phyloP scores from a whole-genome alignment of 2,888 invertebrate genomes.

The Epirrhoe tristata region DNA sequence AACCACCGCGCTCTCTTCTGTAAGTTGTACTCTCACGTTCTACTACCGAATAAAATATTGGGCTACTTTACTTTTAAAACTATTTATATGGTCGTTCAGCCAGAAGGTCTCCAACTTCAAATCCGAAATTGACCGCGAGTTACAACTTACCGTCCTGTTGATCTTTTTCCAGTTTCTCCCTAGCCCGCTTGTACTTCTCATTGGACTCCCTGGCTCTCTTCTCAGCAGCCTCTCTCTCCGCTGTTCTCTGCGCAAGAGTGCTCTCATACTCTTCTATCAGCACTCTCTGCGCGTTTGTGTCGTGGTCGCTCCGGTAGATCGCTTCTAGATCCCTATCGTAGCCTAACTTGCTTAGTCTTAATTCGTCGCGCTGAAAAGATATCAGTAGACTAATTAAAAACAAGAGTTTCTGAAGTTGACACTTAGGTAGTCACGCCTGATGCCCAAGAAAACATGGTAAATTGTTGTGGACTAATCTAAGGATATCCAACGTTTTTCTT shows the following conservation, averaged over 20 bases:
- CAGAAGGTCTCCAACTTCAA: no score
- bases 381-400: no score
- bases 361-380: slow-evolving; percentile 71
- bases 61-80: no score
- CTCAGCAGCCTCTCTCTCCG: slow-evolving; percentile 83
- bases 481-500: no score
- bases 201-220: slow-evolving; percentile 73
- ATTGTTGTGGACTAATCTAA: no score
- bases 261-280: slow-evolving; percentile 84
- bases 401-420: not conserved
- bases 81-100: no score
- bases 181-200: slow-evolving; percentile 74
- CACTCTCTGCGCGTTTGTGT: slow-evolving; percentile 86
- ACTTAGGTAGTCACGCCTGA: not conserved
- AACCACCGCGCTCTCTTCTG: no score
- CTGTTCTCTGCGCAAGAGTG: slow-evolving; percentile 77
- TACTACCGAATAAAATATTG: no score
- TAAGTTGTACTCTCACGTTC: no score
- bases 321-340: slow-evolving; percentile 84
- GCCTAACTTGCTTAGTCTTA: slow-evolving; percentile 61
- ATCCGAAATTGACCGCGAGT: no score
- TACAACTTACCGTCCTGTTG: slow-evolving; percentile 66
- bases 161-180: slow-evolving; percentile 75
- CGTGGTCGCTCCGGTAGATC: slow-evolving; percentile 86
- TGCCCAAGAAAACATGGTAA: no score